These are phyloP conservation scores for Charaxes varanes DNA, from an alignment of 1,140 invertebrate species.

Conservation along the genomic window DNA sequence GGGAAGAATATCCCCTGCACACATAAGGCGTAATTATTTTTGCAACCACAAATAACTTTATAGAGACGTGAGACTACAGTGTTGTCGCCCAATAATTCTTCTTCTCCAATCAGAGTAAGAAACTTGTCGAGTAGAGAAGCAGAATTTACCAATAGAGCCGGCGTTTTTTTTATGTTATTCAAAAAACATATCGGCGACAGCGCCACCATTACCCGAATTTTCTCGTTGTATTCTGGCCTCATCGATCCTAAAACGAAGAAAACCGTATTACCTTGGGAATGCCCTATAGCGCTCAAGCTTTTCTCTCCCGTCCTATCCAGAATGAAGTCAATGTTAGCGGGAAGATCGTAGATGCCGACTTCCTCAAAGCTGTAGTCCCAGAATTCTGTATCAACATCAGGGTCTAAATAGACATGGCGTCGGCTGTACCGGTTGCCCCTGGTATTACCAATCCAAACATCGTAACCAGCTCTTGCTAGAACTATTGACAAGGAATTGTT, in stretches of 20 bases:
- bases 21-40: constrained; percentile 24
- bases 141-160: constrained; percentile 10
- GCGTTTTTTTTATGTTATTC: constrained; percentile 18
- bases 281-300: constrained; percentile 68
- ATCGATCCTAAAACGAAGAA: constrained; percentile 77
- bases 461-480: constrained; percentile 73
- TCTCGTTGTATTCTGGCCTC: constrained; percentile 76
- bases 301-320: constrained; percentile 63
- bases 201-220: constrained; percentile 72
- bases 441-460: constrained; percentile 82
- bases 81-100: constrained; percentile 31
- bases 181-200: constrained; percentile 77
- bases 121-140: constrained; percentile 15
- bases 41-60: constrained; percentile 16
- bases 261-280: constrained; percentile 73
- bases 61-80: constrained; percentile 7
- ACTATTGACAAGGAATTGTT: constrained; percentile 57
- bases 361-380: constrained; percentile 78
- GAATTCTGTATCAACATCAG: constrained; percentile 62
- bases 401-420: constrained; percentile 71
- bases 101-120: constrained; percentile 10
- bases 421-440: constrained; percentile 80
- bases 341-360: constrained; percentile 77
- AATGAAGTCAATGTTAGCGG: constrained; percentile 79
- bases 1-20: constrained; percentile 23